Evolutionary conservation across 2,888 invertebrate species (phyloP), one percentile per base, ranked within the genome.

Genomic region (Aleiodes testaceus): DNA sequence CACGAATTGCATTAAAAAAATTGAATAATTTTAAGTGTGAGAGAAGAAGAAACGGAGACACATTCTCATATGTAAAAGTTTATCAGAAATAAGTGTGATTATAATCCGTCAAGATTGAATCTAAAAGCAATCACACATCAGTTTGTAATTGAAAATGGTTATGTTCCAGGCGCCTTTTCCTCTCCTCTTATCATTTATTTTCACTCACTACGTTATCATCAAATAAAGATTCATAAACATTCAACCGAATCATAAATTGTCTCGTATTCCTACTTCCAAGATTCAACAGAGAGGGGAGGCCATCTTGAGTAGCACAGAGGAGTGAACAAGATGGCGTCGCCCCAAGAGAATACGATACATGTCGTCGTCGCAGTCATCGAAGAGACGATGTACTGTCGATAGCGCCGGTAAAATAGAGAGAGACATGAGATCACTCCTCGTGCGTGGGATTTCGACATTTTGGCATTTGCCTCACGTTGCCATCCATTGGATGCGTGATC

Each of bases 261-360:
- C n/a, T n/a, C n/a, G n/a, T n/a, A n/a, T n/a, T n/a, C n/a, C n/a
- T n/a, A n/a, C n/a, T n/a, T n/a, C n/a, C n/a, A n/a, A n/a, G n/a
- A n/a, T n/a, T n/a, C n/a, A n/a, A n/a, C n/a, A n/a, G n/a, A n/a
- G 42, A 7, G 26, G 63, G 70, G 50, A 68, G 44, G 65, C 59
- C 67, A 69, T 76, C 79, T 77, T 75, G 77, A 47, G 74, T 72
- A 70, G 75, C 72, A 50, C 49, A 71, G 47, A 64, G 78, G 78
- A 45, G 73, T 53, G 69, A 67, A 72, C 83, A 86, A 85, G 82
- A 86, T 85, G 85, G 85, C 84, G 82, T 75, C 78, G 70, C 82
- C 84, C 82, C 84, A 72, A 66, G 84, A 82, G 84, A 76, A 77
- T 83, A 81, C 75, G 79, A 84, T 84, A 82, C 83, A 82, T 80